Base-by-base conservation (phyloP, 1,140 invertebrate species). In the Drosophila lini region DNA sequence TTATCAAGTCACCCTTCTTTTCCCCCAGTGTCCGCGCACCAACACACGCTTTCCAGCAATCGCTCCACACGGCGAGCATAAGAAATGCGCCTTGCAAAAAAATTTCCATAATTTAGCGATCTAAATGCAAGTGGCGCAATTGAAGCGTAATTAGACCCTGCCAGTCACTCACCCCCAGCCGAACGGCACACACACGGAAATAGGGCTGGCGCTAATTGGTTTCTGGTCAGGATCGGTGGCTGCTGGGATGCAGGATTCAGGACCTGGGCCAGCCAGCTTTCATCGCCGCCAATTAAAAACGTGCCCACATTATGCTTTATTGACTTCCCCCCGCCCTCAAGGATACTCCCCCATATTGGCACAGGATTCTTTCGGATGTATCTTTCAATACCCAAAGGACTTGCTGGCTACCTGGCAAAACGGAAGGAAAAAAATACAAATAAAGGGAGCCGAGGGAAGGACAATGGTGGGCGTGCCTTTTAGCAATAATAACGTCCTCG, bases 91-190 rank as follows among this genome's bases (percentile, higher is more conserved):
- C 75, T 84, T 90, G 80, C 74, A 73, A 89, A 89, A 53, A 82
- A 91, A 91, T 91, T 91, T 91, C 90, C 90, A 91, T 91, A 91
- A 91, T 91, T 91, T 86, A 74, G 50, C 90, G 83, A 90, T 91
- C 82, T 91, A 91, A 91, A 91, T 91, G 90, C 90, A 90, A 86
- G 83, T 88, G 74, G 79, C 85, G 90, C 82, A 88, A 91, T 90
- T 91, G 84, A 85, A 90, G 84, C 88, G 85, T 91, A 91, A 91
- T 91, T 91, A 91, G 90, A 91, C 73, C 73, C 82, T 83, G 80
- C 57, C 85, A 80, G 55, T 89, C 61, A 83, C 63, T 71, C 80
- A 75, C 69, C 41, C 76, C 55, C 48, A 13, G 22, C 44, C 47
- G 32, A 38, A 3, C 22, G 22, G 38, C 32, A 70, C 47, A 59